Evolutionary conservation across 2,888 invertebrate species (phyloP), one percentile per base, ranked within the genome.

Genomic region (Drosophila kuntzei): DNA sequence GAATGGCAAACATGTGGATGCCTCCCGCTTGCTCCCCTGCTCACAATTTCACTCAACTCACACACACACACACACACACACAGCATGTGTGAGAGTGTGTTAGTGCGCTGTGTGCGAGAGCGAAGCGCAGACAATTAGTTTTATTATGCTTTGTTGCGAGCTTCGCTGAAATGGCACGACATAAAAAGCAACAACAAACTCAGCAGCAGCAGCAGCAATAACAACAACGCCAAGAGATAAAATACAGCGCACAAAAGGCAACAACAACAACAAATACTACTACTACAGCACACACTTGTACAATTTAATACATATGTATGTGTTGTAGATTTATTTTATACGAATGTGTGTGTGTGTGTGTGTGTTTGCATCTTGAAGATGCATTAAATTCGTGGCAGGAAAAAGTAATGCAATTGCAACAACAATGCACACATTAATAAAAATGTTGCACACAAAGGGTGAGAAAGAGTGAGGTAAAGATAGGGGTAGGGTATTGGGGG

Each of bases 41-140:
- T 4, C 47, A 16, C n/a, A 8, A 18, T 37, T 41, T 58, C 58
- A 34, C 64, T 51, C 54, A 14, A 11, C 32, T 25, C 53, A 18
- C 62, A 27, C 55, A n/a, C 55, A 36, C 27, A 22, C n/a, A 20
- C 43, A 29, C 16, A 14, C 27, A 57, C 39, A 46, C 22, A 32
- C 43, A 36, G 37, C 34, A 32, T 64, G 44, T 61, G 46, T 50
- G 55, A 55, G 37, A 58, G 59, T 47, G 49, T 59, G 32, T 71
- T 41, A 58, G 79, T 76, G 72, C 53, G 72, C 54, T 78, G 77
- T 84, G 87, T 86, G 84, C 71, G 79, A 78, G 87, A 86, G 87
- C 84, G 89, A 84, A 88, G 89, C 87, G 84, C 89, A 86, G 86
- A 86, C 86, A 87, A 87, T 87, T 87, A 87, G 86, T 87, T 87